phyloP scores from a whole-genome alignment of 2,797 vertebrate genomes.

The Thripadectes ignobilis region DNA sequence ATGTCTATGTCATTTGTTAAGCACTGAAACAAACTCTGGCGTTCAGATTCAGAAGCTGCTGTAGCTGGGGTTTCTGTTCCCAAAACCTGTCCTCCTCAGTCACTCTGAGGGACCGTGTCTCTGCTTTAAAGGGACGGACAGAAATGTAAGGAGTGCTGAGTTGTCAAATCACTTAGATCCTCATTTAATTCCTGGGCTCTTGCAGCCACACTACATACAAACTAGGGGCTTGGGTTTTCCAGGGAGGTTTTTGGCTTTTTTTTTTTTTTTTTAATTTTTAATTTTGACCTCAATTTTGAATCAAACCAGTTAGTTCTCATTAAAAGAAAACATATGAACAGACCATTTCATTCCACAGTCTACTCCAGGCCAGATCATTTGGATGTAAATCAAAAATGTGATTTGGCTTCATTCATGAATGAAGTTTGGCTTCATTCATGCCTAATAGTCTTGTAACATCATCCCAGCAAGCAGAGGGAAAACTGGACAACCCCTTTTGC shows the following conservation, averaged over 20 bases:
- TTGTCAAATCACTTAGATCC: not conserved
- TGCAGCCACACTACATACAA: not conserved
- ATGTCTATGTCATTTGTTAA: not conserved
- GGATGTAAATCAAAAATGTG: not conserved
- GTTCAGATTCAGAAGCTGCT: not conserved
- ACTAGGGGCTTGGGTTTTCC: fast-evolving
- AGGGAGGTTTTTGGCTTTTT: not conserved
- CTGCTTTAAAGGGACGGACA: not conserved
- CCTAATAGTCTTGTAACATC: not conserved
- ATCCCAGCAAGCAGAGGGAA: not conserved
- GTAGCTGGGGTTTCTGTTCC: not conserved
- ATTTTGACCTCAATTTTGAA: not conserved
- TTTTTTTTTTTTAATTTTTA: not conserved
- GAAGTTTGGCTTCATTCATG: not conserved
- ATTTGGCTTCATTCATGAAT: not conserved
- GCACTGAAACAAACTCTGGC: not conserved
- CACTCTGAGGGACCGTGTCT: not conserved
- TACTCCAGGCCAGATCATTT: not conserved
- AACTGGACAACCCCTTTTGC: not conserved
- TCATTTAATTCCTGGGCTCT: not conserved
- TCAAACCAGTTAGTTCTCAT: not conserved
- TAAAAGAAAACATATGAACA: not conserved
- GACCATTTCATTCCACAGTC: not conserved
- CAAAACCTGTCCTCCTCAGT: not conserved
- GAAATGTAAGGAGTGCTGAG: not conserved